A percentile compares a stretch with the other conserved stretches of the same genome.
These are phyloP conservation scores for Engystomops pustulosus DNA, from an alignment of 2,113 vertebrate genomes.

Conservation along the genomic window DNA sequence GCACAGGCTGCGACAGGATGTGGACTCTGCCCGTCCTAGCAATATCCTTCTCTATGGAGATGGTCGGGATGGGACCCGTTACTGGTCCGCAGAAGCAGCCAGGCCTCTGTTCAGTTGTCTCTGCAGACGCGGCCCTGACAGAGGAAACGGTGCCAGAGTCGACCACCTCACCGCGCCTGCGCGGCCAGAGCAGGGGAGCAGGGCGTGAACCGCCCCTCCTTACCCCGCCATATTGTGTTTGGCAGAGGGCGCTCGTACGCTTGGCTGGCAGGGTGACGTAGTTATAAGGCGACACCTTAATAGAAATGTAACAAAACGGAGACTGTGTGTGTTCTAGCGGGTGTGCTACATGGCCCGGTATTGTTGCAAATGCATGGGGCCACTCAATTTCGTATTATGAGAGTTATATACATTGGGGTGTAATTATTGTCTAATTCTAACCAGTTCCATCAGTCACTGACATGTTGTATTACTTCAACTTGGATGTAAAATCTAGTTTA, in stretches of 20 bases:
- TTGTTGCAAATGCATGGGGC: too few species aligned
- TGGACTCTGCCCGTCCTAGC: background rate
- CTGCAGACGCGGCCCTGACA: conserved; percentile 55
- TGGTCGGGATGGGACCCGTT: background rate
- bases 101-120: conserved; percentile 49
- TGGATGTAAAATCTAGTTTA: too few species aligned
- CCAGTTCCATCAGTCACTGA: too few species aligned
- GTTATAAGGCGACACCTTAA: background rate
- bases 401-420: too few species aligned
- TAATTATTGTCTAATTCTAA: too few species aligned
- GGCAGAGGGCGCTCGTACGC: background rate
- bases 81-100: background rate
- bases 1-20: background rate
- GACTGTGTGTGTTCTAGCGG: too few species aligned
- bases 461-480: too few species aligned
- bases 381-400: too few species aligned
- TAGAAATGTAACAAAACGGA: background rate
- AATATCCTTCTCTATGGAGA: background rate
- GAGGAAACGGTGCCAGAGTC: conserved; percentile 52
- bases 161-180: conserved; percentile 32
- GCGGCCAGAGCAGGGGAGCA: conserved; percentile 4
- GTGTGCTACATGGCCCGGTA: too few species aligned
- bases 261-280: background rate
- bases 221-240: conserved; percentile 34
- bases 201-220: conserved; percentile 35